Base-by-base conservation (phyloP, 2,797 vertebrate genomes). In the Rhinichthys osculus region DNA sequence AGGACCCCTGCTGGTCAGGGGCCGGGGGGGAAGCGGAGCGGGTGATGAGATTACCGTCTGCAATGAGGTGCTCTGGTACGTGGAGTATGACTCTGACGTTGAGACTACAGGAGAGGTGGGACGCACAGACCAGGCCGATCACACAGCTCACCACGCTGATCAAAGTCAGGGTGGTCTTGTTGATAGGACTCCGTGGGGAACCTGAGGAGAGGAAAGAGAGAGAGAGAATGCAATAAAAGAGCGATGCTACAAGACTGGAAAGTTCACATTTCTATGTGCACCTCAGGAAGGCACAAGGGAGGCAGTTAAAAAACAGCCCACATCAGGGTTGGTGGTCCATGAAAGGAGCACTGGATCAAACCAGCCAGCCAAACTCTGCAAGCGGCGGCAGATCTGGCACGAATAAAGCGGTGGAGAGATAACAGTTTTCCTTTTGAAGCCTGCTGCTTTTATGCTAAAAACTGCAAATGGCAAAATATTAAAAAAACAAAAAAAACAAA, bases 91-190 rank as follows among this genome's bases (percentile, higher is more conserved):
- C 98, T 83, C 97, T 96, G 74, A 99, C 98, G 0, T 97, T 94
- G 0, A 99, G 95, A 59, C 95, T 97, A 83, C 98, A 99, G 93
- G 95, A 96, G 87, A 98, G 95, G 73, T 99, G 98, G 30, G 98
- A 98, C 21, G 97, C 94, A 90, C 96, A 99, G 66, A 97, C 98
- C 74, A 99, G 95, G 92, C 98, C 95, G 72, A 99, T 96, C 90
- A 97, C 94, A 5, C 98, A 99, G 94, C 97, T 98, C 33, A 97
- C 96, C 92, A 99, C 93, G 13, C 98, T 99, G 96, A 99, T 99
- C 91, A 99, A 94, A 19, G 98, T 99, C 94, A 99, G 94, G 2
- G 98, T 99, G 90, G 98, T 99, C 94, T 99, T 99, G 93, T 97
- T 99, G 93, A 99, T 96, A 1, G 98, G 98, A 92, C 98, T 99